Conservation (phyloP, 2,888 invertebrate species). For the Agonopterix subpropinquella region DNA sequence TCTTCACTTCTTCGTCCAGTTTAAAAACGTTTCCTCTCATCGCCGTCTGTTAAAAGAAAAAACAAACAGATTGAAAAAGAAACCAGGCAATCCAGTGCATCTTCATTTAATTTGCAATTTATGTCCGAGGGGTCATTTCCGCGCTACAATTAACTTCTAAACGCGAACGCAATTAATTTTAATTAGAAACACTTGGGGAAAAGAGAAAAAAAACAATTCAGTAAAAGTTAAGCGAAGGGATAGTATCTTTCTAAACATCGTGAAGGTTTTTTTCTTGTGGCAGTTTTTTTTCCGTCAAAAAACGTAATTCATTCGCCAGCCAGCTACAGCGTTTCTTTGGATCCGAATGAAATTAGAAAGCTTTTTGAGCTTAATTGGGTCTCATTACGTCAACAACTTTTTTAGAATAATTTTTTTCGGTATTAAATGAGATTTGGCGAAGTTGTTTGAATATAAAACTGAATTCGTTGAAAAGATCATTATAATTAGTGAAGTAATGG, state of each 20-base stretch:
- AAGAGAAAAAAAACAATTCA: slow-evolving; percentile 30
- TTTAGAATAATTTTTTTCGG: no score
- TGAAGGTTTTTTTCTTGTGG: slow-evolving; percentile 1
- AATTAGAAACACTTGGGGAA: slow-evolving; percentile 47
- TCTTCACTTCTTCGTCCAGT: no score
- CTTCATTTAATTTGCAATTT: slow-evolving; percentile 46
- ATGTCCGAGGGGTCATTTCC: slow-evolving; percentile 39
- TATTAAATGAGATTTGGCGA: no score
- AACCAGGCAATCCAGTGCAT: slow-evolving; percentile 13
- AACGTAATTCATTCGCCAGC: slow-evolving; percentile 1
- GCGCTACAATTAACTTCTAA: slow-evolving; percentile 53
- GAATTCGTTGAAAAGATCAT: no score
- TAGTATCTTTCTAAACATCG: slow-evolving; percentile 12
- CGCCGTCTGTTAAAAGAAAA: background rate
- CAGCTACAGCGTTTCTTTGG: no score
- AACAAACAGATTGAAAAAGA: background rate
- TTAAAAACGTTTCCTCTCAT: no score
- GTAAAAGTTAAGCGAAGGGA: slow-evolving; percentile 18
- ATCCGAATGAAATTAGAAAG: no score
- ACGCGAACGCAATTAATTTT: slow-evolving; percentile 55
- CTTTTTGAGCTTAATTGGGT: no score
- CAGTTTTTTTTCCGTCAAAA: slow-evolving; percentile 9
- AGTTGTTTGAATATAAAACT: no score
- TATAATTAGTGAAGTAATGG: no score
- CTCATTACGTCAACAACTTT: no score